Evolutionary conservation across 2,888 invertebrate species (phyloP), one percentile per base, ranked within the genome.

Genomic region (Drosophila cracens): DNA sequence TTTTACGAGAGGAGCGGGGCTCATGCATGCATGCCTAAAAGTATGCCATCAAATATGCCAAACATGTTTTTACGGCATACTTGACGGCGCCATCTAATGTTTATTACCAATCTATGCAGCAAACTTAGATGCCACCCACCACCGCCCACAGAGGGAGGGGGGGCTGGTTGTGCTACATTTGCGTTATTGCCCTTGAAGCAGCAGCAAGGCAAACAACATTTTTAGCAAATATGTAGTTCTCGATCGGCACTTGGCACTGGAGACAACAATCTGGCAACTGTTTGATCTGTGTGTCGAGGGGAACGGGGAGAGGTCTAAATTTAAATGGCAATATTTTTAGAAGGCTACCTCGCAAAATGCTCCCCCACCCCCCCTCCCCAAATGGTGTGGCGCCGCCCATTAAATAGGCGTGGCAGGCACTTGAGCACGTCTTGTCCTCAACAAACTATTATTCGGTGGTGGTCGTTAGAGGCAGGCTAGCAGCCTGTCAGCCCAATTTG

Each of bases 11-110:
- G 4, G 25, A 8, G 25, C 25, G 16, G 13, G 38, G n/a, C 56
- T 36, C 67, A 73, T 65, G 79, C 79, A 70, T 74, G 81, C 72
- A 71, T 78, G 80, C 71, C 82, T 74, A 58, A 89, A 87, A 87
- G 79, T 89, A 84, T 84, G 84, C 87, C 81, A 89, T 87, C 83
- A 89, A 89, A 89, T 84, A 89, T 86, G 86, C 89, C 84, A 89
- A 84, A 81, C 86, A 87, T 86, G 89, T 87, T 72, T 59, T 46
- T 61, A 67, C 62, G 56, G 56, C 76, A 76, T 76, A 76, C 81
- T 81, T 77, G 67, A 68, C 70, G 74, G 62, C 70, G 74, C 61
- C 79, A 38, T 75, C 72, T 83, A 83, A 83, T 85, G 70, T 74
- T 74, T 80, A 79, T 79, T 79, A 57, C 80, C 70, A 61, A 73